Evolutionary conservation across 2,888 invertebrate species (phyloP).

Genomic region (Agriopis marginaria): DNA sequence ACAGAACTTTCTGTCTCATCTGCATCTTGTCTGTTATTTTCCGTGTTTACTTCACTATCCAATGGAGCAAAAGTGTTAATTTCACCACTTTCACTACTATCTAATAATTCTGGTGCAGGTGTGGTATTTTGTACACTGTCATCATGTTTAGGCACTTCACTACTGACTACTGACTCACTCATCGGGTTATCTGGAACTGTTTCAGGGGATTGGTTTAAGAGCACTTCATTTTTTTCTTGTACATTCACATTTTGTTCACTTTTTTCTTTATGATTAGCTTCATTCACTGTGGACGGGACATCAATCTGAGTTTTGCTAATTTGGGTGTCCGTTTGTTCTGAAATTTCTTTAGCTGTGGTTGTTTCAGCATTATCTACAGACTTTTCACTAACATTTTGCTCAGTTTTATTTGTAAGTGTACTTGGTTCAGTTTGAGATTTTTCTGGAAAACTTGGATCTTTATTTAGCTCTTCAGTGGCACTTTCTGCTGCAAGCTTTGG

Average conservation of each 20-base stretch:
- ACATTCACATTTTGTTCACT: conserved; percentile 25
- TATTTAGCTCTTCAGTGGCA: conserved; percentile 29
- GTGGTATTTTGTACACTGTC: conserved; percentile 51
- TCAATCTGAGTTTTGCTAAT: conserved; percentile 6
- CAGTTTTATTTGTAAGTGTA: conserved; percentile 15
- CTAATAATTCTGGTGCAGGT: conserved; percentile 49
- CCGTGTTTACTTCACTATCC: conserved; percentile 18
- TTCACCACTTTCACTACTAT: conserved; percentile 57
- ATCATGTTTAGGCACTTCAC: conserved; percentile 57
- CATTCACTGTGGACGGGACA: neutral
- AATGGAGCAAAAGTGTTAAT: conserved; percentile 54
- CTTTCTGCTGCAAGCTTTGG: conserved; percentile 35
- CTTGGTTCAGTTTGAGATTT: conserved; percentile 14
- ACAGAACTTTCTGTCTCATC: conserved; percentile 20
- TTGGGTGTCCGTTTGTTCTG: neutral
- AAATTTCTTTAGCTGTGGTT: conserved; percentile 5
- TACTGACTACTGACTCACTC: conserved; percentile 42
- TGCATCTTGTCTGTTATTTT: conserved; percentile 12
- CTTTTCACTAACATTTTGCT: conserved; percentile 15
- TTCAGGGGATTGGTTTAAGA: conserved; percentile 24
- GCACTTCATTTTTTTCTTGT: conserved; percentile 23
- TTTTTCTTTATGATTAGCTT: conserved; percentile 19
- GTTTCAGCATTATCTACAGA: conserved; percentile 1
- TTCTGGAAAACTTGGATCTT: conserved; percentile 9
- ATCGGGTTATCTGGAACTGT: conserved; percentile 42